Evolutionary conservation across 1,140 invertebrate species (phyloP).

Genomic region (Riptortus pedestris): DNA sequence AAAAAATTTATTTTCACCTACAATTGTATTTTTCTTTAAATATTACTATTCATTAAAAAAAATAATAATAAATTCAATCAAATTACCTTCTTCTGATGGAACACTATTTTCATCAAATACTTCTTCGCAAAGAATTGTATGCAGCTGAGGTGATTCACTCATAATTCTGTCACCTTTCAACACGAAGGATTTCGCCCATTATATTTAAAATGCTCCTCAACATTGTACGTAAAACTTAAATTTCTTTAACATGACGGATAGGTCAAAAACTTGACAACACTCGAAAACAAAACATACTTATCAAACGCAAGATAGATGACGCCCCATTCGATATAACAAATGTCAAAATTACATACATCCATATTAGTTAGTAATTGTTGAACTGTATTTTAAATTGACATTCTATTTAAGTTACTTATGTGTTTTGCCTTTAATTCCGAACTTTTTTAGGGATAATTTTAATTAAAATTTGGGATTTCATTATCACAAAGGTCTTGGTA

Average conservation of each 20-base stretch:
- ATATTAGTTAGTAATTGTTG: too few species aligned
- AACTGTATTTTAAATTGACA: too few species aligned
- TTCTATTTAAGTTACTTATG: too few species aligned
- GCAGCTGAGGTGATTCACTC: constrained; percentile 18
- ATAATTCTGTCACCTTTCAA: constrained; percentile 23
- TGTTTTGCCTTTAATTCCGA: too few species aligned
- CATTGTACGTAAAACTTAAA: not conserved
- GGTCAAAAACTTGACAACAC: constrained; percentile 21
- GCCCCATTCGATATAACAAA: constrained; percentile 20
- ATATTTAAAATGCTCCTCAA: not conserved
- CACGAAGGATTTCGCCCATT: constrained; percentile 23
- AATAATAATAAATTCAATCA: not conserved
- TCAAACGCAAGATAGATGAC: not conserved
- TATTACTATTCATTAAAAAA: constrained; percentile 6
- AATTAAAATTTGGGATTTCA: too few species aligned
- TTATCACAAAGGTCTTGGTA: constrained; percentile 33
- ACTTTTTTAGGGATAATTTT: too few species aligned
- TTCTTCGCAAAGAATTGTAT: constrained; percentile 62
- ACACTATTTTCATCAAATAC: constrained; percentile 69
- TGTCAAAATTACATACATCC: too few species aligned
- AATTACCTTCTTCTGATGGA: constrained; percentile 62
- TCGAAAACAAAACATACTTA: constrained; percentile 14
- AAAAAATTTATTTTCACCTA: constrained; percentile 31
- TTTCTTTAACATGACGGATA: not conserved
- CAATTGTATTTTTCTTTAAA: constrained; percentile 37